These are phyloP conservation scores for Alces alces DNA, from an alignment of 2,113 vertebrate genomes.

Conservation along the genomic window DNA sequence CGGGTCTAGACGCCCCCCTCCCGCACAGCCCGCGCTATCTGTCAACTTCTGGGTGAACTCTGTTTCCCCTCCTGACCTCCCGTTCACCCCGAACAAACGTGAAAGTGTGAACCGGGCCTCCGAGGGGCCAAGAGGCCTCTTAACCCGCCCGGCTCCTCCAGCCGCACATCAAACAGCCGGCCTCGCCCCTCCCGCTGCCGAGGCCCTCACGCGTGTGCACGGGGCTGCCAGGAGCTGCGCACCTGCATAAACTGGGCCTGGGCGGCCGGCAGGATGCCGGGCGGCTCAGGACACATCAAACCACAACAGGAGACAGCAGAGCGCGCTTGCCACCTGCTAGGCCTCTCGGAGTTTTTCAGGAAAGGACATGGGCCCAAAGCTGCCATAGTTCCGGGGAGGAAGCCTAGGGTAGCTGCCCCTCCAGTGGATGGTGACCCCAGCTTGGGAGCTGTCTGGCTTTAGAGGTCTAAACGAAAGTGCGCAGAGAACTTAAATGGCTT, in stretches of 20 bases:
- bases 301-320: fast-evolving
- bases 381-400: fast-evolving
- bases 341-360: neutral
- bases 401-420: neutral
- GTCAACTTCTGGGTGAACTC: slow-evolving; percentile 84
- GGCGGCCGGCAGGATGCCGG: neutral
- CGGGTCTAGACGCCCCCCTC: slow-evolving; percentile 50
- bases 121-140: neutral
- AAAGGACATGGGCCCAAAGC: neutral
- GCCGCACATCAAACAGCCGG: neutral
- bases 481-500: neutral
- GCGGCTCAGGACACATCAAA: fast-evolving
- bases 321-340: fast-evolving
- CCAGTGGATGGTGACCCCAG: neutral
- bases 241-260: neutral
- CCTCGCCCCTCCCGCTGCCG: neutral
- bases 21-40: slow-evolving; percentile 53
- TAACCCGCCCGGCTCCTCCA: neutral
- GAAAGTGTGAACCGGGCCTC: slow-evolving; percentile 78
- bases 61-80: slow-evolving; percentile 84
- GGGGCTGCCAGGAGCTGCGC: neutral
- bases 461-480: neutral
- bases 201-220: neutral
- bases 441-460: too few species aligned
- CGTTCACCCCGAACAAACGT: slow-evolving; percentile 77